Evolutionary conservation across 2,888 invertebrate genomes (phyloP), one percentile per base, ranked within the genome.

Genomic region (Cecidostiba fungosa): DNA sequence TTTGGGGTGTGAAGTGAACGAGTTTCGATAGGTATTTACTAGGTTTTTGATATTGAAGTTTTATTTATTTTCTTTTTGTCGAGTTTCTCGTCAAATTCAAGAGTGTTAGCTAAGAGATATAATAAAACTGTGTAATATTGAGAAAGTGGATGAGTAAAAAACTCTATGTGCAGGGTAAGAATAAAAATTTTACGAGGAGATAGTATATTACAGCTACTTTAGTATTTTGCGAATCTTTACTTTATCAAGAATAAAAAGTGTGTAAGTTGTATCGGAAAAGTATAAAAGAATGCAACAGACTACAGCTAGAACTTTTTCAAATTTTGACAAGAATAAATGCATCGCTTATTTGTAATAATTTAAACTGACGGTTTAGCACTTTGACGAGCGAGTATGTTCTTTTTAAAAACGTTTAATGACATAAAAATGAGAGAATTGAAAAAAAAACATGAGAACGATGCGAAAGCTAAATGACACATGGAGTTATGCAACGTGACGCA

Each of bases 401-500:
- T 50, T 50, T 14, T 4, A 50, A 16, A 50, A 16, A 50, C 50
- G 19, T 23, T 6, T 1, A 36, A 6, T 29, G 14, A 43, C 23
- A n/a, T 14, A 59, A 39, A 4, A 73, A 62, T 26, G 43, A 23
- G n/a, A n/a, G n/a, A n/a, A n/a, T n/a, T n/a, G n/a, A n/a, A n/a
- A n/a, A n/a, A n/a, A n/a, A n/a, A n/a, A n/a, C n/a, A n/a, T n/a
- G n/a, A n/a, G n/a, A n/a, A n/a, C n/a, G n/a, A n/a, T n/a, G n/a
- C n/a, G n/a, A n/a, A n/a, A n/a, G n/a, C n/a, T 72, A 70, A 77
- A 72, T 70, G 76, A 6, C 8, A 70, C 26, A 77, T 77, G 39
- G 72, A 82, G 66, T 50, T 72, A 69, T 59, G 77, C 19, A 26
- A 70, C n/a, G 16, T 66, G 84, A 66, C 73, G 79, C 32, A 69